A percentile compares a stretch with the other conserved stretches of the same genome.
These are phyloP conservation scores for Hippocampus abdominalis DNA, from an alignment of 2,113 vertebrate species.

Conservation along the genomic window DNA sequence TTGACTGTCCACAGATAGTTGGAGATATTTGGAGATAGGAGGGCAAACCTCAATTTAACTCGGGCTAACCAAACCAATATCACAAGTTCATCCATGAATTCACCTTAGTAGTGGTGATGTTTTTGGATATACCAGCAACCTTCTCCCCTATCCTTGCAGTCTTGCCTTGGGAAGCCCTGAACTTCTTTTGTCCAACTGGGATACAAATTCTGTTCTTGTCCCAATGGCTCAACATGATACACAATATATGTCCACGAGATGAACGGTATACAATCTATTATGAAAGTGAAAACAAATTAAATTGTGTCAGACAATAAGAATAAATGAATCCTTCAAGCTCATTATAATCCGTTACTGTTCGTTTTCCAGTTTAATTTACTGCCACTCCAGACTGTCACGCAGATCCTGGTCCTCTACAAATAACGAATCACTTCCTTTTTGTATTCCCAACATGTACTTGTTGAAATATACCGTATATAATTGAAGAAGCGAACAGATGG, in stretches of 20 bases:
- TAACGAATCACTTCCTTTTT: not conserved
- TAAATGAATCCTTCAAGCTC: not conserved
- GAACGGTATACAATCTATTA: too few species aligned
- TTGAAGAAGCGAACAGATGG: too few species aligned
- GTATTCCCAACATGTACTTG: not conserved
- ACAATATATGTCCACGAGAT: too few species aligned
- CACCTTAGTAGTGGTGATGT: not conserved
- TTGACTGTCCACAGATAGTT: constrained; percentile 9
- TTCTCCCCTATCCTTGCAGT: not conserved
- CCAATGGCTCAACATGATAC: too few species aligned
- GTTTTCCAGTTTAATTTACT: not conserved
- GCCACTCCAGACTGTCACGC: not conserved
- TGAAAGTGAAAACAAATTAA: not conserved
- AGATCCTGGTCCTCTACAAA: not conserved
- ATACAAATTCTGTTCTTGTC: too few species aligned
- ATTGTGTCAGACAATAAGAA: not conserved
- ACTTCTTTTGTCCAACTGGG: not conserved
- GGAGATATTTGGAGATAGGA: not conserved
- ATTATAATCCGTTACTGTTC: not conserved
- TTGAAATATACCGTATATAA: not conserved
- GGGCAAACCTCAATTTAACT: not conserved
- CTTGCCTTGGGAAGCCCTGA: not conserved
- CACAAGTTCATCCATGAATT: not conserved
- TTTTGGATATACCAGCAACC: not conserved
- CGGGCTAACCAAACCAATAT: not conserved